Evolutionary conservation across 2,797 vertebrate genomes (phyloP).

Genomic region (Coranthus polyacanthus): DNA sequence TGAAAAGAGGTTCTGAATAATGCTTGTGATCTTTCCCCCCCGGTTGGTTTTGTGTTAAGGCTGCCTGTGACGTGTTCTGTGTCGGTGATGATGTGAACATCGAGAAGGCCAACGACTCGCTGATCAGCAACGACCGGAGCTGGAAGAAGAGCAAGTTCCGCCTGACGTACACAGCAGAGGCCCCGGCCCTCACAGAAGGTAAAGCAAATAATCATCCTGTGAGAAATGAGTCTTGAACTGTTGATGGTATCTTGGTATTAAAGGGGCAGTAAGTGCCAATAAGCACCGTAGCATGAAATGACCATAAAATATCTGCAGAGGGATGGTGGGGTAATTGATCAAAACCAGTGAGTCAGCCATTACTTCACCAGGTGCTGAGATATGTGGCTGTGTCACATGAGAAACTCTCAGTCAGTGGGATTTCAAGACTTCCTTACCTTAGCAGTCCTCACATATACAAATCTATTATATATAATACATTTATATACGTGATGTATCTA

Average conservation of each 20-base stretch:
- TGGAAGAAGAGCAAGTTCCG: constrained; percentile 99
- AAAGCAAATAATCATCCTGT: constrained; percentile 8
- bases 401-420: constrained; percentile 9
- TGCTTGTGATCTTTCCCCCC: background rate
- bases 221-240: background rate
- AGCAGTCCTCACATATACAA: too few species aligned
- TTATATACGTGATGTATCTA: too few species aligned
- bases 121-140: constrained; percentile 98
- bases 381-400: constrained; percentile 5
- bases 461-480: too few species aligned
- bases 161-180: constrained; percentile 91
- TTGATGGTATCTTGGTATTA: background rate
- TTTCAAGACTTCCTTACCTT: background rate
- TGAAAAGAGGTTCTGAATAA: background rate
- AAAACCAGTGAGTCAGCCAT: constrained; percentile 23
- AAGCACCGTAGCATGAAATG: constrained; percentile 19
- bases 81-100: constrained; percentile 98
- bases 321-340: constrained; percentile 18
- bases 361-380: constrained; percentile 18
- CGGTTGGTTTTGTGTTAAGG: constrained; percentile 76
- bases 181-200: constrained; percentile 94
- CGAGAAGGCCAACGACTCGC: constrained; percentile 95
- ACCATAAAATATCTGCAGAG: constrained; percentile 13
- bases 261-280: constrained; percentile 8
- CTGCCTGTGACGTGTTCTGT: constrained; percentile 98